Base-by-base conservation (phyloP, 2,797 vertebrate genomes). In the Lacerta agilis region DNA sequence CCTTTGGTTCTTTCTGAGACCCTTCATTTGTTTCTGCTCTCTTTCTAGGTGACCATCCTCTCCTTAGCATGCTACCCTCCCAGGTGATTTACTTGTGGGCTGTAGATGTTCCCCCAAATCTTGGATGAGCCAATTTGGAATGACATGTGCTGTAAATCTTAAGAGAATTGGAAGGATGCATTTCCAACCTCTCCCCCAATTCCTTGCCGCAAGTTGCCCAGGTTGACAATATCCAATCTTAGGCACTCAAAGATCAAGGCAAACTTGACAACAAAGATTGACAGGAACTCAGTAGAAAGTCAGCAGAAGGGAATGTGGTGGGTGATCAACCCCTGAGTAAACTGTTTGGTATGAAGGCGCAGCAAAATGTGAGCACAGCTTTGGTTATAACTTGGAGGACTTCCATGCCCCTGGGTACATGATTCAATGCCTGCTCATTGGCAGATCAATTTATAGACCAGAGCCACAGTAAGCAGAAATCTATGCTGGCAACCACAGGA, bases 371-470 rank as follows among this genome's bases (percentile, higher is more conserved):
- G 83, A 69, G 61, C n/a, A 33, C 27, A 29, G 8, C 27, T 75
- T 83, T 71, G 73, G 38, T 73, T 29, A 77, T 20, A 38, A 25
- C 75, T n/a, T 61, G 45, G n/a, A 79, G 76, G 49, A 23, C 77
- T 45, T 80, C 77, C 69, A 49, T 79, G 41, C 77, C 69, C 75
- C 36, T 58, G 33, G 77, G 77, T 76, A 38, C n/a, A 41, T 86
- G 88, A 86, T 76, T 86, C 88, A 89, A 41, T 38, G 66, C 75
- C 43, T 76, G 83, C 33, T 89, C 88, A 89, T 86, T 33, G 3
- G 17, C 41, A 36, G 82, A 43, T 36, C 82, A 38, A 79, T 79
- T 76, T 64, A 67, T 2, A 67, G 43, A 76, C 27, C 58, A 25
- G 29, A 55, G 45, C 17, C 33, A 67, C 13, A 69, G 85, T 75